phyloP scores from a whole-genome alignment of 2,113 vertebrate species.

The Struthio camelus region DNA sequence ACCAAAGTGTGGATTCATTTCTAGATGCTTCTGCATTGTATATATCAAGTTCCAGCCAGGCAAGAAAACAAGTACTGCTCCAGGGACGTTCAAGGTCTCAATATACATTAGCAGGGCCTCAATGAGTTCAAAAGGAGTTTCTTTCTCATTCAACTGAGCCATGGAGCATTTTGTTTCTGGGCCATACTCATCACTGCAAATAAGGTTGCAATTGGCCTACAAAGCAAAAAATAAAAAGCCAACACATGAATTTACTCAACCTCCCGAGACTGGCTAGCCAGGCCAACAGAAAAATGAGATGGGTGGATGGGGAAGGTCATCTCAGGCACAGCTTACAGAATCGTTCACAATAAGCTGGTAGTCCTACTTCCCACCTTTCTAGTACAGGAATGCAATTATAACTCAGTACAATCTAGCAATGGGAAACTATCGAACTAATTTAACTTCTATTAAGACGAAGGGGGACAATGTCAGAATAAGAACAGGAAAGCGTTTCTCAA shows the following conservation, averaged over 20 bases:
- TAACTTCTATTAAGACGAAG: not conserved
- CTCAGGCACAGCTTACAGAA: not conserved
- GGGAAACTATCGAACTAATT: not conserved
- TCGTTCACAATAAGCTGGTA: not conserved
- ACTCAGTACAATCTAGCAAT: not conserved
- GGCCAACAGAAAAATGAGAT: not conserved
- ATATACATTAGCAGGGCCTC: conserved; percentile 93
- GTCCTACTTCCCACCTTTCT: not conserved
- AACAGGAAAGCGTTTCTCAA: not conserved
- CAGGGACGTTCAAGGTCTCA: conserved; percentile 87
- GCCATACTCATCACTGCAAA: conserved; percentile 87
- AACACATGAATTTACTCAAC: not conserved
- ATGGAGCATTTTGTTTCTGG: conserved; percentile 87
- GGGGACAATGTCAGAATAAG: not conserved
- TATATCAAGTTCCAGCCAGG: conserved; percentile 98
- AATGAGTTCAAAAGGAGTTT: conserved; percentile 94
- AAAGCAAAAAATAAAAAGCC: not conserved
- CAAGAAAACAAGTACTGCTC: conserved; percentile 92
- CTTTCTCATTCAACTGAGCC: conserved; percentile 91
- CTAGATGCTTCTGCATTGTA: conserved; percentile 94
- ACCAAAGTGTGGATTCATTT: conserved; percentile 94
- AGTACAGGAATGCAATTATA: not conserved
- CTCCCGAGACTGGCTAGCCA: not conserved
- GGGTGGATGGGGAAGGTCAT: not conserved
- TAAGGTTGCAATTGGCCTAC: conserved; percentile 91